These are phyloP conservation scores for Lindbergichthys nudifrons DNA, from an alignment of 2,797 vertebrate genomes.

Conservation along the genomic window DNA sequence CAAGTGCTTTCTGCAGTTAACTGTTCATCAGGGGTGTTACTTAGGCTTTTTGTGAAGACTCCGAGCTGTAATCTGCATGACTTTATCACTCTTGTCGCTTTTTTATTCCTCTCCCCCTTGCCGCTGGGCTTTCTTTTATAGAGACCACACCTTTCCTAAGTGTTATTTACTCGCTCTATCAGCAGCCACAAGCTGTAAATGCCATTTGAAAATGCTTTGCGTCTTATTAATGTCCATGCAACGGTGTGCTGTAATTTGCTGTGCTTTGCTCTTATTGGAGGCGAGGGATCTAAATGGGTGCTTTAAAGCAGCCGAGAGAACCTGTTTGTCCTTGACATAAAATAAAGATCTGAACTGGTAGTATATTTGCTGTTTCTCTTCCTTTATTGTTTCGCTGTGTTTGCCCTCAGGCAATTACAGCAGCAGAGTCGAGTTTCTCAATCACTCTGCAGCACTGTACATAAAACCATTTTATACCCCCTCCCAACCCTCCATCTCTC, in stretches of 20 bases:
- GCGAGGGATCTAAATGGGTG: constrained; percentile 73
- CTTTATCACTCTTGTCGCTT: constrained; percentile 49
- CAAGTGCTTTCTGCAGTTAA: constrained; percentile 47
- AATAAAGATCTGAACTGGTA: constrained; percentile 80
- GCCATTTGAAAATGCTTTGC: constrained; percentile 76
- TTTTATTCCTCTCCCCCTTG: constrained; percentile 45
- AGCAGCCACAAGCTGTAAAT: constrained; percentile 71
- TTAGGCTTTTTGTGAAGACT: constrained; percentile 50
- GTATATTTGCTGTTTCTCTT: constrained; percentile 81
- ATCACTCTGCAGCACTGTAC: constrained; percentile 74
- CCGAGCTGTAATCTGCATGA: constrained; percentile 42
- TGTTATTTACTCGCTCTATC: constrained; percentile 74
- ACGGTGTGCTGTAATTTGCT: constrained; percentile 74
- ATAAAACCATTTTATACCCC: constrained; percentile 80
- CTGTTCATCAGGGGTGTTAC: constrained; percentile 40
- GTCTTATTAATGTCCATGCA: constrained; percentile 71
- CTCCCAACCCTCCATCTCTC: constrained; percentile 50
- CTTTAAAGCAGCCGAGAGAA: constrained; percentile 72
- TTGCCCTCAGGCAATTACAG: constrained; percentile 81
- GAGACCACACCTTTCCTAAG: constrained; percentile 63
- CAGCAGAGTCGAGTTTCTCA: constrained; percentile 80
- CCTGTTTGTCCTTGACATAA: constrained; percentile 84
- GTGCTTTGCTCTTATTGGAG: constrained; percentile 69
- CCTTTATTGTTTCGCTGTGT: constrained; percentile 79
- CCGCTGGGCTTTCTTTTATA: constrained; percentile 41